Evolutionary conservation across 1,140 invertebrate genomes (phyloP), one percentile per base, ranked within the genome.

Genomic region (Lethocerus indicus): DNA sequence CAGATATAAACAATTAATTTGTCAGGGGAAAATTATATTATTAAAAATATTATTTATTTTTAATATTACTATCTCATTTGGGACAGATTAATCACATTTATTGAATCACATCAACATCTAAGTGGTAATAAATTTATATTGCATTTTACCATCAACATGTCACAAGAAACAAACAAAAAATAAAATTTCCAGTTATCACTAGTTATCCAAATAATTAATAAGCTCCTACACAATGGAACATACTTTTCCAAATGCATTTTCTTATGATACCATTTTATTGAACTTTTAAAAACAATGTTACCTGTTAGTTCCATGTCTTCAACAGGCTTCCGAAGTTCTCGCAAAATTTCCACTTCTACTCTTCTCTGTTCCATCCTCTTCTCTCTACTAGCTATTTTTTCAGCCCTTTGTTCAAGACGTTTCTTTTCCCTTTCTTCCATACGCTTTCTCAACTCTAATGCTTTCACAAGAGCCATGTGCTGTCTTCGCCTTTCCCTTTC

Each of bases 401-500:
- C 86, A 7, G 78, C 74, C 37, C 82, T 70, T 40, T 78, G 76
- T 61, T 86, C 83, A 56, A 87, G 73, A 57, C 85, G 81, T 60
- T 86, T 78, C 57, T 82, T 77, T 62, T 94, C 89, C 6, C 84
- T 73, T 58, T 93, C 87, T 64, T 93, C 88, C 65, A 87, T 81
- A 55, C 82, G 79, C 50, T 88, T 78, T 3, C 88, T 74, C 44
- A 78, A 75, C 60, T 94, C 90, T 46, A 94, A 60, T 36, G 87
- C 83, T 25, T 89, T 79, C 18, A 96, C 82, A 29, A 93, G 67
- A 1, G 85, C 72, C 68, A 90, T 85, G 62, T 94, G 89, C 62
- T 94, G 89, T 35, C 88, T 71, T 59, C 87, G 71, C 61, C 91
- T 72, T 64, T 96, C 91, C 43, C 87, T 71, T 64, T 94, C 91